Conservation (phyloP, 2,888 invertebrate species). For the Diaprepes abbreviatus region DNA sequence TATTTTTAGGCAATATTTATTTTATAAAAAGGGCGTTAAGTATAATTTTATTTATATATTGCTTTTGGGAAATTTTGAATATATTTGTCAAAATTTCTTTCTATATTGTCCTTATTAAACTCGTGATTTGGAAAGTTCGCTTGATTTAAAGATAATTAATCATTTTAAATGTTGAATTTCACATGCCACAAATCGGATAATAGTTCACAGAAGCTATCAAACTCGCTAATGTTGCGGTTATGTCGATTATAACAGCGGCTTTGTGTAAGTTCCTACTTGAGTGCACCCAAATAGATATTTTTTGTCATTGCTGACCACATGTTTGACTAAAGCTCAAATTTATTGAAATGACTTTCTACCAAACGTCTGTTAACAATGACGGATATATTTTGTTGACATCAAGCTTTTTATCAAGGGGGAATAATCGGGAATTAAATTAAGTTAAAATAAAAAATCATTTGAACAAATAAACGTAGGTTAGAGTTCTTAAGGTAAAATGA, state of each 20-base stretch:
- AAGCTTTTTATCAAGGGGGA: too few relatives aligned
- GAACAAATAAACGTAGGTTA: too few relatives aligned
- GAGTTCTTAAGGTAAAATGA: too few relatives aligned
- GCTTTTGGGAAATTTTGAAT: too few relatives aligned
- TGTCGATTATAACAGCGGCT: conserved; percentile 19
- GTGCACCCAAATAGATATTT: conserved; percentile 16
- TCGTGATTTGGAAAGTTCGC: background rate
- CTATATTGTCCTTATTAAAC: background rate
- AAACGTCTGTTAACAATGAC: background rate
- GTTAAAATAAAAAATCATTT: too few relatives aligned
- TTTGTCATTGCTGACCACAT: conserved; percentile 21
- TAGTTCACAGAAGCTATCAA: conserved; percentile 20
- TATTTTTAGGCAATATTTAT: too few relatives aligned
- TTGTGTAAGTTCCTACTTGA: conserved; percentile 20
- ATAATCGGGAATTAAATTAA: too few relatives aligned
- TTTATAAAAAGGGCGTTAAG: too few relatives aligned
- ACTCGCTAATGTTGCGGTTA: conserved; percentile 17
- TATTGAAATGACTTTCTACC: background rate
- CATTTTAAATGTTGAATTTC: conserved; percentile 13
- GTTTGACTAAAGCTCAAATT: conserved; percentile 10
- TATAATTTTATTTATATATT: too few relatives aligned
- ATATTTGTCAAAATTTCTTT: too few relatives aligned
- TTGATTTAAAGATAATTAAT: conserved; percentile 13
- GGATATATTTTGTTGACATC: background rate
- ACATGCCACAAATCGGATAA: conserved; percentile 22